Evolutionary conservation across 37 sponge, comb jelly and placozoan genomes (phyloP).

Genomic region (Geodia barretti): DNA sequence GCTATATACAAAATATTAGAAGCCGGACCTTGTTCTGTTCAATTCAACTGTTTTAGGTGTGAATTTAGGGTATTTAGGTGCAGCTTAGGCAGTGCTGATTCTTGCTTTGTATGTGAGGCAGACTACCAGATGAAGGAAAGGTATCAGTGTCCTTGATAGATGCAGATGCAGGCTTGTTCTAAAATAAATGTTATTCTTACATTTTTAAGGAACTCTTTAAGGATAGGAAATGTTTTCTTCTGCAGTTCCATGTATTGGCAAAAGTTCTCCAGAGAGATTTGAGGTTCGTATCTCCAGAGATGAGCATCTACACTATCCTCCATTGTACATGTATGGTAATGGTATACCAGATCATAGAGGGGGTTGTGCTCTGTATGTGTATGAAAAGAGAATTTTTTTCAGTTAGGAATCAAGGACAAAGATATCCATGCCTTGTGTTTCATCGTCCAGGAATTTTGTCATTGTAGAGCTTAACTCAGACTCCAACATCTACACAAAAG

Average conservation of each 20-base stretch:
- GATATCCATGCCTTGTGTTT: slow-evolving; percentile 52
- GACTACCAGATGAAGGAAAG: no score
- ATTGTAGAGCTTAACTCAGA: slow-evolving; percentile 6
- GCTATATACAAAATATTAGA: not conserved
- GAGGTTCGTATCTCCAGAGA: slow-evolving; percentile 65
- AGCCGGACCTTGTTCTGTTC: no score
- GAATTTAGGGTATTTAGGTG: no score
- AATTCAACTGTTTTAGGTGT: no score
- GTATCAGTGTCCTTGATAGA: no score
- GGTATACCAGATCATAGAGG: slow-evolving; percentile 58
- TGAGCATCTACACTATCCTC: slow-evolving; percentile 31
- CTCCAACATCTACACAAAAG: slow-evolving; percentile 12
- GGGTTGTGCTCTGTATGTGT: slow-evolving; percentile 52
- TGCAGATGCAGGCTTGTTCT: no score
- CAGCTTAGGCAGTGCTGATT: no score
- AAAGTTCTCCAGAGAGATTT: slow-evolving; percentile 66
- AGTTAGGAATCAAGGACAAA: no score
- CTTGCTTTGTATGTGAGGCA: no score
- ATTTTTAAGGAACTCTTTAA: slow-evolving; percentile 58
- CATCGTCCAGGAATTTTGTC: slow-evolving; percentile 43
- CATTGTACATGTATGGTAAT: slow-evolving; percentile 29
- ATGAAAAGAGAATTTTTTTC: no score
- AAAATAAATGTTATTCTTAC: no score
- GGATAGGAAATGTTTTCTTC: slow-evolving; percentile 39
- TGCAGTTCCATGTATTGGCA: slow-evolving; percentile 26